Evolutionary conservation across 2,797 vertebrate species (phyloP).

Genomic region (Pseudocheirus occidentalis): DNA sequence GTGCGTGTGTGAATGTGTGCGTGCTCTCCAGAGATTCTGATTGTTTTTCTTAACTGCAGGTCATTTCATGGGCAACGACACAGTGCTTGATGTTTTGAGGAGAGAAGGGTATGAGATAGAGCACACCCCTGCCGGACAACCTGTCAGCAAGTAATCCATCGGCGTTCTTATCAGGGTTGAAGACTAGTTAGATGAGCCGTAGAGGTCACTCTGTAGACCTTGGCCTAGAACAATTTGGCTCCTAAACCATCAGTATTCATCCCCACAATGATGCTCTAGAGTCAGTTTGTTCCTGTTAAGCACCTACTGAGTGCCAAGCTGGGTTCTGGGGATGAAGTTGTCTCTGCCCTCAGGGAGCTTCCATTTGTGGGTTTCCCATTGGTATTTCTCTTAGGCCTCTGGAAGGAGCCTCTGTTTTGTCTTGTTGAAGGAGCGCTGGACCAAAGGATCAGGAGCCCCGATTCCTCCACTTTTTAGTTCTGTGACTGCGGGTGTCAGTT

Average conservation of each 20-base stretch:
- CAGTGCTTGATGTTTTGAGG: constrained; percentile 92
- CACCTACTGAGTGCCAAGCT: not conserved
- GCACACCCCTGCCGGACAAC: constrained; percentile 90
- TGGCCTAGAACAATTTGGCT: not conserved
- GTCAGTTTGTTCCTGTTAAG: not conserved
- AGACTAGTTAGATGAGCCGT: not conserved
- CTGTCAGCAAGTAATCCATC: constrained; percentile 88
- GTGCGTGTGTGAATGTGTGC: not conserved
- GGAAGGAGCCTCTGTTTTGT: not conserved
- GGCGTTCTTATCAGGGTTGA: constrained; percentile 56
- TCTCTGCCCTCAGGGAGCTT: not conserved
- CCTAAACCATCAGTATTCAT: not conserved
- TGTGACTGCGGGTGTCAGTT: constrained; percentile 4
- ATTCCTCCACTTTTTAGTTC: not conserved
- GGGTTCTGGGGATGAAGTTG: not conserved
- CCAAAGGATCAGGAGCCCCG: not conserved
- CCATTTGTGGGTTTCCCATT: not conserved
- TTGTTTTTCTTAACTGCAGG: constrained; percentile 85
- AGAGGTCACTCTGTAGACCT: not conserved
- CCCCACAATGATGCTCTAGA: rapidly evolving
- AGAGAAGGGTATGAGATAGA: constrained; percentile 91
- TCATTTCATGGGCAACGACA: constrained; percentile 95
- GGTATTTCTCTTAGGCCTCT: not conserved
- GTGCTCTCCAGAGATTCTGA: constrained; percentile 48
- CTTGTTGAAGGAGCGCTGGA: not conserved